phyloP scores from a whole-genome alignment of 2,888 invertebrate species.

The Zygaena filipendulae region DNA sequence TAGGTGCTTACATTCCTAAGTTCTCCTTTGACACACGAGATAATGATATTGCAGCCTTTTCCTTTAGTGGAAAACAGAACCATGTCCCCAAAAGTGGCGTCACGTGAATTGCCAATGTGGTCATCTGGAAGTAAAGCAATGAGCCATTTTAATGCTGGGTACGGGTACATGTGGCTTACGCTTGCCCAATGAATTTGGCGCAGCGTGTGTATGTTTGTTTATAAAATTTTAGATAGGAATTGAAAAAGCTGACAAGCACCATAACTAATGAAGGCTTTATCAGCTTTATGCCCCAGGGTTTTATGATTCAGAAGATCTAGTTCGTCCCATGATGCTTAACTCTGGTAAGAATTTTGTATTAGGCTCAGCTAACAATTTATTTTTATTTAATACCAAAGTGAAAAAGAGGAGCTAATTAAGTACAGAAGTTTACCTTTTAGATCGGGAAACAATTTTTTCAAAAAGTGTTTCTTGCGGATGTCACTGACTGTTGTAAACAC shows the following conservation, averaged over 20 bases:
- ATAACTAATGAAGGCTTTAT: too few relatives aligned
- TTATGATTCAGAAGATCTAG: too few relatives aligned
- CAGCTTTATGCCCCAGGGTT: too few relatives aligned
- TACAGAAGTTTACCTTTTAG: constrained; percentile 28
- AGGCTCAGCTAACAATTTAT: not conserved
- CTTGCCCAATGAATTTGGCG: too few relatives aligned
- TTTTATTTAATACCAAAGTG: not conserved
- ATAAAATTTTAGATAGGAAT: not conserved
- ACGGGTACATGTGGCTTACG: too few relatives aligned
- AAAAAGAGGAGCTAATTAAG: not conserved
- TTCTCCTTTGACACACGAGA: constrained; percentile 26
- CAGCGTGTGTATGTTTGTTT: too few relatives aligned
- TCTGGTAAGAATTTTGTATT: too few relatives aligned
- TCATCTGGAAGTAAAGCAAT: constrained; percentile 31
- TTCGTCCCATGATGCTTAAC: too few relatives aligned
- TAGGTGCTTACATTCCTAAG: constrained; percentile 30
- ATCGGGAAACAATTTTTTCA: constrained; percentile 26
- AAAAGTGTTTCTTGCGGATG: constrained; percentile 23
- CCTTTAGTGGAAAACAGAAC: constrained; percentile 20
- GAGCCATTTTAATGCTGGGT: too few relatives aligned
- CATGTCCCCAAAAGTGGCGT: constrained; percentile 25
- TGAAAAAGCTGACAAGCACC: too few relatives aligned
- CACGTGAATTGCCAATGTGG: constrained; percentile 35
- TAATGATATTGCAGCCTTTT: constrained; percentile 26
- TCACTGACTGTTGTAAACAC: constrained; percentile 33